Evolutionary conservation across 2,797 vertebrate species (phyloP).

Genomic region (Fistularia commersonii): DNA sequence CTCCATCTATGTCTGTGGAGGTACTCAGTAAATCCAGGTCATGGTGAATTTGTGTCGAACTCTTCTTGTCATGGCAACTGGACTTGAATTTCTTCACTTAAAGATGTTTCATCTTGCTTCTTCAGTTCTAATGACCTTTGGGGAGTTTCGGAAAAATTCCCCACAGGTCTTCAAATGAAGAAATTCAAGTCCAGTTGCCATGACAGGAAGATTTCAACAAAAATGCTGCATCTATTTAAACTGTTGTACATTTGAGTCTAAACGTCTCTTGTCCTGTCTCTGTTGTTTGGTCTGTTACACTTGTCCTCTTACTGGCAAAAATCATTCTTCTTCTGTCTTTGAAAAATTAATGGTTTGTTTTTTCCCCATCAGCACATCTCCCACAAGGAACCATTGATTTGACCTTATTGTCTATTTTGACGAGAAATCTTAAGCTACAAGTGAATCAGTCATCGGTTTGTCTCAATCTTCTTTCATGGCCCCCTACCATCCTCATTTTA

Average conservation of each 20-base stretch:
- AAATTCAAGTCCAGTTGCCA: no score
- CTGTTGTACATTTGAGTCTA: constrained; percentile 27
- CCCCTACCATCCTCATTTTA: constrained; percentile 13
- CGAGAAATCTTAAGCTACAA: constrained; percentile 5
- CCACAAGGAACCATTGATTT: constrained; percentile 57
- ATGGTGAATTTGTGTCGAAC: no score
- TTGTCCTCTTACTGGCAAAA: constrained; percentile 25
- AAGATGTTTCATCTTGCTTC: no score
- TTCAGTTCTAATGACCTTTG: no score
- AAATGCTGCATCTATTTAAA: background rate
- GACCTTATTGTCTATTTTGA: constrained; percentile 38
- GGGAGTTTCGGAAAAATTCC: no score
- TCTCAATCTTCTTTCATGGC: constrained; percentile 55
- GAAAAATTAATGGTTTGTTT: constrained; percentile 55
- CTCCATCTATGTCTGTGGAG: background rate
- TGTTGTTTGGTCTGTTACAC: constrained; percentile 20
- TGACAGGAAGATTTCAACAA: no score
- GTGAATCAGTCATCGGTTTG: constrained; percentile 36
- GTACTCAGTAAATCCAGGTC: no score
- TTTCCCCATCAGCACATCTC: constrained; percentile 55
- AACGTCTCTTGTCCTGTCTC: constrained; percentile 33
- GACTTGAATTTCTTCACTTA: no score
- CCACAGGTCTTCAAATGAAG: no score
- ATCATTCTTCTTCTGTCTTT: constrained; percentile 35
- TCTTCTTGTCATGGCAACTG: no score